Evolutionary conservation across 2,888 invertebrate genomes (phyloP), one percentile per base, ranked within the genome.

Genomic region (Dynastes grantii): DNA sequence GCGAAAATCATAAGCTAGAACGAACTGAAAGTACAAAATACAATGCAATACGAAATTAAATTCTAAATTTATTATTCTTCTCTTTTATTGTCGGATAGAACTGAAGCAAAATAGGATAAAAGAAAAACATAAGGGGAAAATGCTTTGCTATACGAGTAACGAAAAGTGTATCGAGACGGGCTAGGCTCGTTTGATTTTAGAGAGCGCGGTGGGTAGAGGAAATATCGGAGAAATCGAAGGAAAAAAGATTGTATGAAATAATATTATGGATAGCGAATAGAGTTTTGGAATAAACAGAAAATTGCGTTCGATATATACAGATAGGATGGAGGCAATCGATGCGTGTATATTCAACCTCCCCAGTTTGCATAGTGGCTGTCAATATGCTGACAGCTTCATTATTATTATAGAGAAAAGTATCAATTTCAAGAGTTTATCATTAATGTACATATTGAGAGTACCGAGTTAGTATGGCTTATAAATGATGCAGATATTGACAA

Each of bases 211-310:
- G 27, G 0, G 27, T 53, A n/a, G 13, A 32, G 53, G 71, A 6
- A 32, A 13, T 27, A 29, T 6, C 53, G n/a, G 51, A 49, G 29
- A 9, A n/a, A n/a, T 27, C 27, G 51, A n/a, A 53, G 5, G 51
- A 27, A 49, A 51, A 29, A 63, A 63, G 63, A 63, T 63, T 29
- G 29, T 63, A 63, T 9, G 27, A 63, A 63, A 63, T 63, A 63
- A 63, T 63, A 63, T 63, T 63, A 63, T 63, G 63, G 16, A 29
- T 49, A 68, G 11, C 29, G 68, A 32, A 37, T n/a, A 37, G 22
- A 70, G 53, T 68, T 68, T 29, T 32, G 68, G 32, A 37, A 68
- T 68, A 76, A 76, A 76, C 68, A 68, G 70, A 70, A 77, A 77
- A 77, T 77, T 77, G 77, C 58, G 53, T 77, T 77, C 70, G 29